Percentiles rank a stretch among this genome's conserved stretches.
These are phyloP conservation scores for Himalopsyche anomala DNA, from an alignment of 2,888 invertebrate genomes.

Conservation along the genomic window DNA sequence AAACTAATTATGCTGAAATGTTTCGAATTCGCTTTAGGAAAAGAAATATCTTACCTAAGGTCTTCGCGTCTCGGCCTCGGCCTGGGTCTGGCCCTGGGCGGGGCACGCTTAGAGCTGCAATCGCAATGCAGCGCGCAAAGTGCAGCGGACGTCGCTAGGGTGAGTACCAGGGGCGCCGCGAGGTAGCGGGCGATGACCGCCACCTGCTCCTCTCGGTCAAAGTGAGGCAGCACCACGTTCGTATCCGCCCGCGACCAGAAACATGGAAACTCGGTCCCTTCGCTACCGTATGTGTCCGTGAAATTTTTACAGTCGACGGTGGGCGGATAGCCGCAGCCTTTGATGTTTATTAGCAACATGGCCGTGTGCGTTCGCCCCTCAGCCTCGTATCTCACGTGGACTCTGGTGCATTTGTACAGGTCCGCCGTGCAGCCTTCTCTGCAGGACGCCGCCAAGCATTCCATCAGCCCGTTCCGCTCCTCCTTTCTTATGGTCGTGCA, in stretches of 20 bases:
- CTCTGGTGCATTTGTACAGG: conserved; percentile 82
- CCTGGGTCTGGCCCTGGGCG: conserved; percentile 79
- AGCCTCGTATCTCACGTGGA: conserved; percentile 79
- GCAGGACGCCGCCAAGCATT: conserved; percentile 89
- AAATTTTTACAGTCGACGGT: conserved; percentile 86
- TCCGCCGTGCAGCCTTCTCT: conserved; percentile 89
- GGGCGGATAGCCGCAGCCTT: conserved; percentile 90
- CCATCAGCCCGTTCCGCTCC: conserved; percentile 84
- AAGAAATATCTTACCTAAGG: conserved; percentile 56
- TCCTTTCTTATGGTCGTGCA: conserved; percentile 84
- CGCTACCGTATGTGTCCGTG: conserved; percentile 82
- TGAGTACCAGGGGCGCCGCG: conserved; percentile 89
- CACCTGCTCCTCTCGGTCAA: conserved; percentile 89
- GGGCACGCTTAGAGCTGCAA: conserved; percentile 83
- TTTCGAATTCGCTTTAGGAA: too few relatives aligned
- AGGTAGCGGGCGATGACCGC: conserved; percentile 89
- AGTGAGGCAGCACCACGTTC: conserved; percentile 88
- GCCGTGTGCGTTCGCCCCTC: conserved; percentile 78
- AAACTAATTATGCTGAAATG: too few relatives aligned
- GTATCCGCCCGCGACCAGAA: conserved; percentile 87
- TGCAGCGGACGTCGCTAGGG: conserved; percentile 89
- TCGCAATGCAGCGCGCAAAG: conserved; percentile 93
- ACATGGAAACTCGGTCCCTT: conserved; percentile 82
- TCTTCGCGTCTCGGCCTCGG: conserved; percentile 73
- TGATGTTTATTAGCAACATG: conserved; percentile 86